These are phyloP conservation scores for Megalops atlanticus DNA, from an alignment of 2,113 vertebrate genomes.

Conservation along the genomic window DNA sequence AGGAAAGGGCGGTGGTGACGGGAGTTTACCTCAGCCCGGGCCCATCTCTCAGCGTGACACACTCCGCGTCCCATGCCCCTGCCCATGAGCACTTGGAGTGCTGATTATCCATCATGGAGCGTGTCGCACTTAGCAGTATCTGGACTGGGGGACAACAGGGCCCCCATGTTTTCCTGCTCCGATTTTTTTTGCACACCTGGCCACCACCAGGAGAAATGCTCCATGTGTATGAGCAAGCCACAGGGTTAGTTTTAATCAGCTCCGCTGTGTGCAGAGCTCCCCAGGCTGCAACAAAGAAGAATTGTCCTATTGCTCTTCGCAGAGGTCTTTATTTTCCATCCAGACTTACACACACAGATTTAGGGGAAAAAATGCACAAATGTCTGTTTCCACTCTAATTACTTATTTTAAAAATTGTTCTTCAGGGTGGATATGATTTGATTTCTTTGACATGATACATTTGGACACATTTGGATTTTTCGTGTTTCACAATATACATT, in stretches of 20 bases:
- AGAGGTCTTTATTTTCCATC: conserved; percentile 52
- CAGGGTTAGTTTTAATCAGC: conserved; percentile 65
- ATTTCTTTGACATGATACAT: background rate
- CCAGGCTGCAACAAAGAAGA: conserved; percentile 35
- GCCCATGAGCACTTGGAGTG: background rate
- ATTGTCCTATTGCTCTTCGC: conserved; percentile 48
- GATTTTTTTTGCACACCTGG: conserved; percentile 29
- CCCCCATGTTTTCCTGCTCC: background rate
- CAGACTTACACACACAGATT: conserved; percentile 43
- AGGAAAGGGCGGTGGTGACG: background rate
- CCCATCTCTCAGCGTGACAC: background rate
- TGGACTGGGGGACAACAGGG: background rate
- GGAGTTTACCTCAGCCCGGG: background rate
- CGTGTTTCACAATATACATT: background rate
- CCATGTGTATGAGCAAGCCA: conserved; percentile 49
- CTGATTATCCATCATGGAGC: background rate
- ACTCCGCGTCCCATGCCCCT: background rate
- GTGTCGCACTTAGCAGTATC: background rate
- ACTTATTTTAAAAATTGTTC: conserved; percentile 6
- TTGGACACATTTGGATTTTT: background rate
- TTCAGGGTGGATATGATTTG: background rate
- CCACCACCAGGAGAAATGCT: conserved; percentile 57
- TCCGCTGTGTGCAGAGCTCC: conserved; percentile 36
- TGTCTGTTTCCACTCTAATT: background rate
- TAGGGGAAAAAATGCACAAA: conserved; percentile 6